A percentile compares a stretch with the other conserved stretches of the same genome.
Conservation (phyloP, 1,140 invertebrate genomes). For the Calephelis virginiensis region DNA sequence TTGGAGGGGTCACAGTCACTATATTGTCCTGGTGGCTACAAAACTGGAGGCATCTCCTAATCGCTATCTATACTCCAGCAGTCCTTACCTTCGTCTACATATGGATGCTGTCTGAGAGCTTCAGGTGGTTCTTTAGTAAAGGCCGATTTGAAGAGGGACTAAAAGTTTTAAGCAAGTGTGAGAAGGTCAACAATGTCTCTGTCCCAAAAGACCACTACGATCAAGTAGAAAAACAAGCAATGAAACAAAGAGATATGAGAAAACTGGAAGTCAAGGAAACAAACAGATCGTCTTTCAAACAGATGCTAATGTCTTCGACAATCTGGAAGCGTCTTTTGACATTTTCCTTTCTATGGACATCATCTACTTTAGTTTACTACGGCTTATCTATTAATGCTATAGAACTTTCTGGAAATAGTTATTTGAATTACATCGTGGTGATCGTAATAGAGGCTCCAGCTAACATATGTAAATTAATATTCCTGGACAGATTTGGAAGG, state of each 20-base stretch:
- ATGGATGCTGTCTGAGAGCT: slow-evolving; percentile 81
- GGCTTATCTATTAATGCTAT: slow-evolving; percentile 86
- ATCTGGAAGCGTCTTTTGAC: slow-evolving; percentile 82
- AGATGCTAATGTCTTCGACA: slow-evolving; percentile 79
- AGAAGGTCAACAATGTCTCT: slow-evolving; percentile 83
- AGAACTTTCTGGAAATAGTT: slow-evolving; percentile 82
- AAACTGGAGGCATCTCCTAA: slow-evolving; percentile 85
- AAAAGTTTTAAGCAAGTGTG: slow-evolving; percentile 80
- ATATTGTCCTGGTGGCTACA: slow-evolving; percentile 83
- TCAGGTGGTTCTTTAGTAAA: slow-evolving; percentile 88
- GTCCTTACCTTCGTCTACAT: slow-evolving; percentile 82
- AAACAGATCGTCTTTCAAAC: slow-evolving; percentile 73
- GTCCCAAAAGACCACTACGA: slow-evolving; percentile 78
- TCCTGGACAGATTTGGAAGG: slow-evolving; percentile 82
- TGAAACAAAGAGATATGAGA: slow-evolving; percentile 58
- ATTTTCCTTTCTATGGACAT: slow-evolving; percentile 85
- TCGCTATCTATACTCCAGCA: slow-evolving; percentile 84
- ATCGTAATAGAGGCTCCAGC: slow-evolving; percentile 80
- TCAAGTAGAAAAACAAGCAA: slow-evolving; percentile 67
- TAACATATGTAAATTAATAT: slow-evolving; percentile 81
- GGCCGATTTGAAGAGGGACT: slow-evolving; percentile 83
- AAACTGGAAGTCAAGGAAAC: slow-evolving; percentile 51
- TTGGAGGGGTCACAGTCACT: slow-evolving; percentile 85
- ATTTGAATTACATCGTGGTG: slow-evolving; percentile 80
- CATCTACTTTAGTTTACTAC: slow-evolving; percentile 88